phyloP scores from a whole-genome alignment of 2,113 vertebrate genomes.

The Aegypius monachus region DNA sequence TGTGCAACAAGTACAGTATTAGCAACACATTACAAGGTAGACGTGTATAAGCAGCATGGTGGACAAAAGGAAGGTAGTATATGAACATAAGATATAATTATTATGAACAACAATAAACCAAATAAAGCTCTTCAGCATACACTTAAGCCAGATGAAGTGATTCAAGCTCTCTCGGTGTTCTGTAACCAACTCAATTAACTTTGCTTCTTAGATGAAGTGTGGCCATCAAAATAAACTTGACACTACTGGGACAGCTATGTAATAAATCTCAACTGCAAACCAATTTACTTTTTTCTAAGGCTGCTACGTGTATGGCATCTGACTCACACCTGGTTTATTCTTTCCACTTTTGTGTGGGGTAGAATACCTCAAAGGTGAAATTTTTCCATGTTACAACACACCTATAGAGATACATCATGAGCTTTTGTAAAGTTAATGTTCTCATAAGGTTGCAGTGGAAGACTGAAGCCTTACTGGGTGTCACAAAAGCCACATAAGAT shows the following conservation, averaged over 20 bases:
- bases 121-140: not conserved
- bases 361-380: not conserved
- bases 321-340: not conserved
- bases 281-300: not conserved
- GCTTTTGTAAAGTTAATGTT: not conserved
- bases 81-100: not conserved
- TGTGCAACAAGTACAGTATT: not conserved
- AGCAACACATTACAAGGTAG: not conserved
- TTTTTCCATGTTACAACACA: not conserved
- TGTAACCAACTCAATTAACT: not conserved
- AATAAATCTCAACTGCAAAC: not conserved
- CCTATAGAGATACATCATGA: accelerated
- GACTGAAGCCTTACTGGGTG: not conserved
- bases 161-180: not conserved
- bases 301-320: not conserved
- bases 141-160: not conserved
- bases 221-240: not conserved
- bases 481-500: not conserved
- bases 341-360: not conserved
- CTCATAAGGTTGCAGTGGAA: not conserved
- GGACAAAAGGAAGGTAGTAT: not conserved
- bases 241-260: not conserved
- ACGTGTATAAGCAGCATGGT: accelerated
- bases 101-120: not conserved
- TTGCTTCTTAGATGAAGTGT: not conserved